Percentiles rank a stretch among this genome's conserved stretches.
phyloP scores from a whole-genome alignment of 2,888 invertebrate genomes.

The Leucoma salicis region DNA sequence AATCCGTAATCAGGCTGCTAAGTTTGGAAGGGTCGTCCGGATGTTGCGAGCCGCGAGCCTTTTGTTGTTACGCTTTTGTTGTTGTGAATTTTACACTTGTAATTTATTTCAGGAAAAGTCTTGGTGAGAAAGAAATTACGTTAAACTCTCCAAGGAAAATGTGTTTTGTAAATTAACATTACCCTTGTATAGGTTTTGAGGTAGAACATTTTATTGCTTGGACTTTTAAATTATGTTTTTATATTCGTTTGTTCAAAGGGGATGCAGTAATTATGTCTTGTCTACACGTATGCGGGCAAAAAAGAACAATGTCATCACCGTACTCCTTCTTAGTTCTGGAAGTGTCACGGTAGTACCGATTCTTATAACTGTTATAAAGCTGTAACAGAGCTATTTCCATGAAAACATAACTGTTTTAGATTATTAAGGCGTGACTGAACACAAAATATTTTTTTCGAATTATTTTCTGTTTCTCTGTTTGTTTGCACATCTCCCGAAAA shows the following conservation, averaged over 20 bases:
- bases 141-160: conserved; percentile 78
- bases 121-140: conserved; percentile 79
- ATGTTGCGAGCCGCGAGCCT: conserved; percentile 79
- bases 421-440: too few relatives aligned
- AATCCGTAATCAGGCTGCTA: conserved; percentile 81
- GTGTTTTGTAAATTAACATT: conserved; percentile 78
- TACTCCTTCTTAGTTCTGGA: too few relatives aligned
- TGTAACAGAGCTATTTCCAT: too few relatives aligned
- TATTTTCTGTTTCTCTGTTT: too few relatives aligned
- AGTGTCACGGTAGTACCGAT: too few relatives aligned
- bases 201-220: conserved; percentile 46
- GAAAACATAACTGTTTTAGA: too few relatives aligned
- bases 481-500: too few relatives aligned
- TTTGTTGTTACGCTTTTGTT: conserved; percentile 81
- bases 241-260: neutral
- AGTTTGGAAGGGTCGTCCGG: conserved; percentile 81
- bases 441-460: too few relatives aligned
- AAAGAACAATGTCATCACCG: too few relatives aligned
- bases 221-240: conserved; percentile 22
- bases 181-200: conserved; percentile 59
- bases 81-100: conserved; percentile 82
- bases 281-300: too few relatives aligned
- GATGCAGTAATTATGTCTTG: too few relatives aligned
- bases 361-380: too few relatives aligned
- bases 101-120: conserved; percentile 82